Evolutionary conservation across 2,888 invertebrate genomes (phyloP).

Genomic region (Polydrusus pterygomalis): DNA sequence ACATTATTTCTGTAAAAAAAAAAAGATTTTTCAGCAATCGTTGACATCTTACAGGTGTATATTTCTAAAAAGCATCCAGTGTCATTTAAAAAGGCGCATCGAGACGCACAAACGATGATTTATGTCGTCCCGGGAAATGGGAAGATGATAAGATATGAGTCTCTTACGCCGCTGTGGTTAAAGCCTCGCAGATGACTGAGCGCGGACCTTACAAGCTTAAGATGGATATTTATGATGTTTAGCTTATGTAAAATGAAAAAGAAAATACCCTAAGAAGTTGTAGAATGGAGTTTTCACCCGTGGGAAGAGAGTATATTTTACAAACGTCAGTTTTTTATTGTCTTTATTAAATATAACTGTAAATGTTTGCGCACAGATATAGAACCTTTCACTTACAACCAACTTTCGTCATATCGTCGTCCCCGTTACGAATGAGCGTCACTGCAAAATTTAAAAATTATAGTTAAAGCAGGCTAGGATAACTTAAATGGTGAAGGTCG

Average conservation of each 20-base stretch:
- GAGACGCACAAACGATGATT: conserved; percentile 15
- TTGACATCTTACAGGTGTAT: conserved; percentile 9
- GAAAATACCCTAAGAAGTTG: neutral
- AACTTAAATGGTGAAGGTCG: no score
- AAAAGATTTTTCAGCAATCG: neutral
- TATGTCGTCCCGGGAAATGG: neutral
- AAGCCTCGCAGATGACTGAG: conserved; percentile 1
- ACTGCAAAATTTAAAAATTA: no score
- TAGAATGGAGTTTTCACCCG: neutral
- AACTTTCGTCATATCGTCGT: no score
- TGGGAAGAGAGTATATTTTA: neutral
- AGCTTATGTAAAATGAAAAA: neutral
- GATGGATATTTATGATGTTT: conserved; percentile 11
- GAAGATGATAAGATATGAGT: conserved; percentile 5
- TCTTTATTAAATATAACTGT: no score
- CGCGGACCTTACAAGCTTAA: neutral
- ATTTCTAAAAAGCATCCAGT: neutral
- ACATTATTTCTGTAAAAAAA: neutral
- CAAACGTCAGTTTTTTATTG: no score
- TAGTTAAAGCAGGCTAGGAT: no score
- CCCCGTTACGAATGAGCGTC: no score
- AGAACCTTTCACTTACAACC: no score
- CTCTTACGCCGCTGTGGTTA: conserved; percentile 14
- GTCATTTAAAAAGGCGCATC: conserved; percentile 2
- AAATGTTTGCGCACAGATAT: no score